phyloP scores from a whole-genome alignment of 2,113 vertebrate genomes.

The Rostratula benghalensis region DNA sequence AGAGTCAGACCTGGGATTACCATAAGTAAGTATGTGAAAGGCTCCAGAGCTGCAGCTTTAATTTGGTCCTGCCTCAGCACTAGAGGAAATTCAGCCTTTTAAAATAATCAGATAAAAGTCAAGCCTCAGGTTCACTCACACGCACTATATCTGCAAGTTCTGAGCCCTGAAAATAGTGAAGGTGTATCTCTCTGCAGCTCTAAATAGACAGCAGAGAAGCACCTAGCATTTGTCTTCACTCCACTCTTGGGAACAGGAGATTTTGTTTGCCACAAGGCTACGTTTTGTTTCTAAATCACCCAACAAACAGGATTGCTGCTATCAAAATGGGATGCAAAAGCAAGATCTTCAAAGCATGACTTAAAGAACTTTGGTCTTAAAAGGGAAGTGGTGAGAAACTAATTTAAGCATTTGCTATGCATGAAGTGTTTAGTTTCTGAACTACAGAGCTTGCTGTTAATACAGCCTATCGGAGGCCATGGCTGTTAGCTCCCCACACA shows the following conservation, averaged over 20 bases:
- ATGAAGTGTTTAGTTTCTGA: background rate
- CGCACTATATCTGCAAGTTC: background rate
- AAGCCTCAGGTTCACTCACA: background rate
- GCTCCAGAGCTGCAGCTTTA: background rate
- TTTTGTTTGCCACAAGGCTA: background rate
- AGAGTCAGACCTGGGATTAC: background rate
- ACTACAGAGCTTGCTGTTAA: background rate
- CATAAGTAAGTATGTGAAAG: background rate
- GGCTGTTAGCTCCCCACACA: background rate
- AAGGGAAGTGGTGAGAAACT: background rate
- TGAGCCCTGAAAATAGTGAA: background rate
- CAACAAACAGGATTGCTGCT: background rate
- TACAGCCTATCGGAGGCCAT: rapidly evolving
- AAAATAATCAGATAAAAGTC: background rate
- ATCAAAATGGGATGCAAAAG: constrained; percentile 28
- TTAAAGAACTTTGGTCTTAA: constrained; percentile 4
- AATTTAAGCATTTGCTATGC: background rate
- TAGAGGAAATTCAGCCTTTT: background rate
- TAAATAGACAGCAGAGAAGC: background rate
- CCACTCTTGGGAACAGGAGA: constrained; percentile 17
- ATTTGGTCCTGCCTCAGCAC: background rate
- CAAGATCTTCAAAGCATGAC: constrained; percentile 26
- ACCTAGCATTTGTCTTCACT: background rate
- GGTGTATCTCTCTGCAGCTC: background rate
- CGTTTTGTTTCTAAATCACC: constrained; percentile 10